phyloP scores from a whole-genome alignment of 2,113 vertebrate species.

The Notiomystis cincta region DNA sequence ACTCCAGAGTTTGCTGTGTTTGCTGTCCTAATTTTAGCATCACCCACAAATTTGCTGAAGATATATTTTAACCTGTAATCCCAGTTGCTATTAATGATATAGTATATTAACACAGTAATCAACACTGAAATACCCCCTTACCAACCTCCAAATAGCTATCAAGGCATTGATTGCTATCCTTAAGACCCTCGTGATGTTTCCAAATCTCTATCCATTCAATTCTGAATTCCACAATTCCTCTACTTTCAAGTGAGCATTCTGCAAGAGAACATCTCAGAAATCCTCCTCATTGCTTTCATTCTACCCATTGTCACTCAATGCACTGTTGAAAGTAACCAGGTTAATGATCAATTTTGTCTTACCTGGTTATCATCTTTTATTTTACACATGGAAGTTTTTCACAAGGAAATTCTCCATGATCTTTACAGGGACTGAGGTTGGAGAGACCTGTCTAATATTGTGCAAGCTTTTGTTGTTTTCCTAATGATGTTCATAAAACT shows the following conservation, averaged over 20 bases:
- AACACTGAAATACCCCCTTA: neutral
- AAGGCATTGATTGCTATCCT: neutral
- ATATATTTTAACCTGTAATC: neutral
- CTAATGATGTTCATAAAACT: neutral
- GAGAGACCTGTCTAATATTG: neutral
- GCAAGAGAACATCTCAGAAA: neutral
- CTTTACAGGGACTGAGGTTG: neutral
- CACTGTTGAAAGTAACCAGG: neutral
- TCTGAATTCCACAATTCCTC: neutral
- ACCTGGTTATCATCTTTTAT: neutral
- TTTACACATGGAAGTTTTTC: neutral
- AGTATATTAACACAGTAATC: neutral
- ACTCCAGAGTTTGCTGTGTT: neutral
- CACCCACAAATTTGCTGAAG: neutral
- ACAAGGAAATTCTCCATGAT: neutral
- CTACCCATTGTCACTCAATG: neutral
- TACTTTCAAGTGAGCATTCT: neutral
- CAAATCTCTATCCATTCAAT: neutral
- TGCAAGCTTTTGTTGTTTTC: neutral
- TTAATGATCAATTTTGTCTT: neutral
- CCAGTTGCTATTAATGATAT: neutral
- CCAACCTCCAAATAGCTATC: neutral
- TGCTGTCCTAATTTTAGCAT: neutral
- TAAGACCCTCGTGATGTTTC: neutral
- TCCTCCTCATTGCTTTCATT: neutral